Conservation (phyloP, 1,140 invertebrate species). For the Hylyphantes graminicola region DNA sequence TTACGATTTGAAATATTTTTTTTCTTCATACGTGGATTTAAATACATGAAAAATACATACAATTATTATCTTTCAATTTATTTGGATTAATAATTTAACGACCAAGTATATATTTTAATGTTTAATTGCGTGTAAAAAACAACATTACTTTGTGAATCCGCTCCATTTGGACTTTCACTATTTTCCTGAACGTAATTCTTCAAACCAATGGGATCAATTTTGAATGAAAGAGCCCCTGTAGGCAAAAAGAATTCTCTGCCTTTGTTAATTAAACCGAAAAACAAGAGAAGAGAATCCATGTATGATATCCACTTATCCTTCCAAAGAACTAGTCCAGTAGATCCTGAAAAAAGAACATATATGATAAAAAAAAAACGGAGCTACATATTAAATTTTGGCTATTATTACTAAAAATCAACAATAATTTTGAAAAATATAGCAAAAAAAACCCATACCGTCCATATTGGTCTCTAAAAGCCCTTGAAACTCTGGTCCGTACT, state of each 20-base stretch:
- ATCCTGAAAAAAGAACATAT: conserved; percentile 2
- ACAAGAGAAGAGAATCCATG: conserved; percentile 24
- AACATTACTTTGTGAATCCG: too few relatives aligned
- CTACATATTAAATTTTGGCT: background rate
- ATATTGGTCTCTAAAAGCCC: conserved; percentile 64
- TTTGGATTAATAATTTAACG: too few relatives aligned
- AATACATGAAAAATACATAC: too few relatives aligned
- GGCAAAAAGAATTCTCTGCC: background rate
- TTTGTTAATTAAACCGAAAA: background rate
- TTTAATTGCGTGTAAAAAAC: too few relatives aligned
- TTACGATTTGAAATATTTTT: too few relatives aligned
- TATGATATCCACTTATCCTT: conserved; percentile 39
- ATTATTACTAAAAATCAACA: background rate
- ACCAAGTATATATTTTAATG: too few relatives aligned
- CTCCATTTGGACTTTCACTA: too few relatives aligned
- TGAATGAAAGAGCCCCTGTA: conserved; percentile 1
- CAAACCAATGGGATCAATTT: conserved; percentile 34
- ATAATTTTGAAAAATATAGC: background rate
- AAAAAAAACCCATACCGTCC: conserved; percentile 32
- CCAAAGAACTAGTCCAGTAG: conserved; percentile 13
- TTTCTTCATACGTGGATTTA: too few relatives aligned
- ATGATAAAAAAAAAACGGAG: background rate
- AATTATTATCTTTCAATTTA: too few relatives aligned
- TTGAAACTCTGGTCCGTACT: conserved; percentile 72
- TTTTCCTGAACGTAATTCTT: background rate